Evolutionary conservation across 2,797 vertebrate species (phyloP).

Genomic region (Enteromius viviparus): DNA sequence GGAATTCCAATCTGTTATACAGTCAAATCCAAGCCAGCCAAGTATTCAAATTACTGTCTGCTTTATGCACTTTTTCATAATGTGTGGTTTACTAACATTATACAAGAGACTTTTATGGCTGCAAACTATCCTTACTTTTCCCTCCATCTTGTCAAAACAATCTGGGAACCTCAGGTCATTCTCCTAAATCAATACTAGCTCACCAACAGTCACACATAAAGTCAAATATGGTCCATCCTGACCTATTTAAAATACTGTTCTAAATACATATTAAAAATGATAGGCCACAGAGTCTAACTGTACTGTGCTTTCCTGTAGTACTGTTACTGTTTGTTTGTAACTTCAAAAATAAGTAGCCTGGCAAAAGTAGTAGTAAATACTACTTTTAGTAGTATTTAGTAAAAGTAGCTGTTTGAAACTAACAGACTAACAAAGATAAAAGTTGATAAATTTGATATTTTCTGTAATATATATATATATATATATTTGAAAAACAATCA

Average conservation of each 20-base stretch:
- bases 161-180: background rate
- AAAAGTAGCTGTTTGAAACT: background rate
- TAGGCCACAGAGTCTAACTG: background rate
- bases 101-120: background rate
- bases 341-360: background rate
- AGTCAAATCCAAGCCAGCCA: conserved; percentile 3
- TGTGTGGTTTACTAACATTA: background rate
- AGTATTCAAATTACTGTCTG: background rate
- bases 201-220: background rate
- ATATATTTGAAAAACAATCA: background rate
- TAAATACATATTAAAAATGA: background rate
- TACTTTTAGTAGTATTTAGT: too few species aligned
- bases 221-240: background rate
- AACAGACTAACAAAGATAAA: background rate
- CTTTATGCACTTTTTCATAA: background rate
- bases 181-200: conserved; percentile 5
- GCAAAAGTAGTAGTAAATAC: background rate
- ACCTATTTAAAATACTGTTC: background rate
- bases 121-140: background rate
- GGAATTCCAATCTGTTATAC: background rate
- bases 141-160: conserved; percentile 12
- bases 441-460: too few species aligned
- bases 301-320: background rate
- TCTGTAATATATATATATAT: too few species aligned
- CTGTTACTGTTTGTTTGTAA: background rate